Percentiles rank a stretch among this genome's conserved stretches.
Evolutionary conservation across 2,888 invertebrate genomes (phyloP).

Genomic region (Arenicola marina): DNA sequence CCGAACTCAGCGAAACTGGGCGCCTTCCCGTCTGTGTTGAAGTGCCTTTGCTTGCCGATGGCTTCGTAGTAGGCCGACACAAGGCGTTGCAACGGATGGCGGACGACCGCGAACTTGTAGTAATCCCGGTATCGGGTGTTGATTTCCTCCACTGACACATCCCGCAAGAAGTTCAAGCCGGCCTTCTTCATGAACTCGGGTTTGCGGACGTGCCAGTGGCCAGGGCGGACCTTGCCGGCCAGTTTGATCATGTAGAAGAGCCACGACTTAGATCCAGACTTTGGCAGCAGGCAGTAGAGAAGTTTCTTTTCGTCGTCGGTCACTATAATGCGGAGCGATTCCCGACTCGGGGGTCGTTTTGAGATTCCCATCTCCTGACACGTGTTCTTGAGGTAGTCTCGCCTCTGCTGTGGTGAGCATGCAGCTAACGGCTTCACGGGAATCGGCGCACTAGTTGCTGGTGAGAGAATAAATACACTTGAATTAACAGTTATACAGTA

Average conservation of each 20-base stretch:
- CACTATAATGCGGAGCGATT: neutral
- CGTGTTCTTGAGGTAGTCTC: too few relatives aligned
- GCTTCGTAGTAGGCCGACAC: constrained; percentile 4
- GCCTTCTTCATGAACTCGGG: neutral
- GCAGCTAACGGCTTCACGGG: too few relatives aligned
- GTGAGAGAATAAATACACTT: too few relatives aligned
- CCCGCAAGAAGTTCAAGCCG: neutral
- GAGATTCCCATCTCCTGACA: too few relatives aligned
- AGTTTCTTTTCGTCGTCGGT: neutral
- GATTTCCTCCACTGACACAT: neutral
- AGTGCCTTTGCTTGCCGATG: neutral
- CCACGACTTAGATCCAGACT: constrained; percentile 4
- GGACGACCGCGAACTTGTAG: constrained; percentile 1
- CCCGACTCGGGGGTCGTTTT: too few relatives aligned
- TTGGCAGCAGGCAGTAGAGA: constrained; percentile 1
- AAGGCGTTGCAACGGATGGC: constrained; percentile 1
- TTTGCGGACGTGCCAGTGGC: constrained; percentile 1
- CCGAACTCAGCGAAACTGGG: neutral
- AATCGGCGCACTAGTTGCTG: too few relatives aligned
- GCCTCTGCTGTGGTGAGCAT: too few relatives aligned
- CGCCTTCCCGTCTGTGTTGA: neutral
- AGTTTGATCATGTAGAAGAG: neutral
- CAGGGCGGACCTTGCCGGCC: constrained; percentile 2
- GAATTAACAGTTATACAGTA: too few relatives aligned
- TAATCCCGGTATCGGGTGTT: neutral